phyloP scores from a whole-genome alignment of 2,888 invertebrate species.

The Xiphydria camelus region DNA sequence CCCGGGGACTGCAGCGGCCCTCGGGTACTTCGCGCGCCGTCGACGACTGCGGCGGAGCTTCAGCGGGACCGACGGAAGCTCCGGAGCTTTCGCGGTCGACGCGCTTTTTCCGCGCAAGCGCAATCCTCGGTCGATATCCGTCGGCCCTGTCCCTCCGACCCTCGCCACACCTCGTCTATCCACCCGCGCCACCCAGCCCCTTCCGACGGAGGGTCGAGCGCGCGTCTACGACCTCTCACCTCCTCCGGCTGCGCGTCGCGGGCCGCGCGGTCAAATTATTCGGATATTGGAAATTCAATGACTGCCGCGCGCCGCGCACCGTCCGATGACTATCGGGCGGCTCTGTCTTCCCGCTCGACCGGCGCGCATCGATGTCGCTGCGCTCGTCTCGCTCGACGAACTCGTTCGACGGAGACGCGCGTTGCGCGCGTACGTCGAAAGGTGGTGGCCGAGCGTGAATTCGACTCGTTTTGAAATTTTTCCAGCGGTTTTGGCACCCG shows the following conservation, averaged over 20 bases:
- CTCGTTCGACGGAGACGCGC: neutral
- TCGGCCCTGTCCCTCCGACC: constrained; percentile 8
- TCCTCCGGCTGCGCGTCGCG: constrained; percentile 3
- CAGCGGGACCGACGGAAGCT: constrained; percentile 2
- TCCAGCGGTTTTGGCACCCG: constrained; percentile 1
- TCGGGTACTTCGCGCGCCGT: neutral
- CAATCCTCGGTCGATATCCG: constrained; percentile 49
- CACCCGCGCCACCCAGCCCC: constrained; percentile 17
- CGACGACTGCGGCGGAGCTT: constrained; percentile 1
- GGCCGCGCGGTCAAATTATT: constrained; percentile 2
- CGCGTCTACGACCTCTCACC: constrained; percentile 15
- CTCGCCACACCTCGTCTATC: constrained; percentile 3
- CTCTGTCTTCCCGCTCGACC: neutral
- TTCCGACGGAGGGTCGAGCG: too few species aligned
- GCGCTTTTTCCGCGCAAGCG: constrained; percentile 52
- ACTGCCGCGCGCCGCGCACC: too few species aligned
- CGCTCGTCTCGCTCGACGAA: neutral
- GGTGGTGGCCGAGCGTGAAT: too few species aligned
- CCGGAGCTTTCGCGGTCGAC: constrained; percentile 8
- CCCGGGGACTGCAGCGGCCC: neutral
- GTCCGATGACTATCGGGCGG: too few species aligned
- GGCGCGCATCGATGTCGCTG: neutral
- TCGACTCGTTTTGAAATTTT: too few species aligned
- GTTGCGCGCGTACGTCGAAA: too few species aligned
- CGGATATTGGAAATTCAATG: constrained; percentile 2